Percentiles rank a stretch among this genome's conserved stretches.
These are phyloP conservation scores for Apotomis turbidana DNA, from an alignment of 2,888 invertebrate species.

Conservation along the genomic window DNA sequence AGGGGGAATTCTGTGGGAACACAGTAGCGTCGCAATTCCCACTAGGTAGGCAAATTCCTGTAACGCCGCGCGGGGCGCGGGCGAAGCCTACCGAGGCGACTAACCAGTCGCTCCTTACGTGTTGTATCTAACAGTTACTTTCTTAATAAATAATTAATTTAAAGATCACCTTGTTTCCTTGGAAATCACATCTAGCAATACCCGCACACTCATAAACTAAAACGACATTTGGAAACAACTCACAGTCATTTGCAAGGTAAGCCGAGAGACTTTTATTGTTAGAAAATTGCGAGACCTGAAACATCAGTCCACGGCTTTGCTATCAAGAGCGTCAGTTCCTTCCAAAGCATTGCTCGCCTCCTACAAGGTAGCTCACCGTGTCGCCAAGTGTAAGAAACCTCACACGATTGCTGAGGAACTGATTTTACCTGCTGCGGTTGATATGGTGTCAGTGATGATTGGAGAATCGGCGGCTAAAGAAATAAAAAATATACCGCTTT, in stretches of 20 bases:
- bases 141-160: too few relatives aligned
- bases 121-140: too few relatives aligned
- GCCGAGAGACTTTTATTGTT: conserved; percentile 36
- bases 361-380: conserved; percentile 42
- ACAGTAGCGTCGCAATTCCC: too few relatives aligned
- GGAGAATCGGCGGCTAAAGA: conserved; percentile 48
- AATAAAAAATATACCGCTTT: conserved; percentile 52
- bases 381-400: conserved; percentile 44
- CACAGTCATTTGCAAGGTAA: conserved; percentile 34
- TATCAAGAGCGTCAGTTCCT: background rate
- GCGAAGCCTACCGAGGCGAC: too few relatives aligned
- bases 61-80: too few relatives aligned
- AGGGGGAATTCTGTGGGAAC: too few relatives aligned
- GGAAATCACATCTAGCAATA: too few relatives aligned
- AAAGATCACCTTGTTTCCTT: too few relatives aligned
- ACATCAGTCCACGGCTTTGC: conserved; percentile 8
- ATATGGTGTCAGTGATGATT: conserved; percentile 47
- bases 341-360: conserved; percentile 42
- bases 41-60: too few relatives aligned
- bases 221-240: conserved; percentile 33
- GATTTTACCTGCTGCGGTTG: conserved; percentile 47
- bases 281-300: conserved; percentile 24
- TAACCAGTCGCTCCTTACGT: too few relatives aligned
- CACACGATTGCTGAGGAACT: conserved; percentile 49
- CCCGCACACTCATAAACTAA: too few relatives aligned